These are phyloP conservation scores for Parnassius apollo DNA, from an alignment of 2,888 invertebrate genomes.

Conservation along the genomic window DNA sequence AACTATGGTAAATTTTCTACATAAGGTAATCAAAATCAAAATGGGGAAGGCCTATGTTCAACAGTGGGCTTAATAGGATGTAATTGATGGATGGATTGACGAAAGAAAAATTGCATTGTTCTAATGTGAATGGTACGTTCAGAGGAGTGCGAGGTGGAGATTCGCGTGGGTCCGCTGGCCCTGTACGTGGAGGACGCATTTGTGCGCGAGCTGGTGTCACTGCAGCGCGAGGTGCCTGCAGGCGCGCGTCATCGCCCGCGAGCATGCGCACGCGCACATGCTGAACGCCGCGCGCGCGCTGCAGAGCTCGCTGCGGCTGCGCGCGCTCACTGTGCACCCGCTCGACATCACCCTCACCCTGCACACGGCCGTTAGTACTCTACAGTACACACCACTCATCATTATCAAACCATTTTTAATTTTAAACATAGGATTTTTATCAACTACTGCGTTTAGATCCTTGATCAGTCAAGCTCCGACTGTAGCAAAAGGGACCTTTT, in stretches of 20 bases:
- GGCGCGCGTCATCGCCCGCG: background rate
- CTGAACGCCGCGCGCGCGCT: conserved; percentile 44
- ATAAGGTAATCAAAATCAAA: too few species aligned
- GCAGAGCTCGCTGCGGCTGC: conserved; percentile 53
- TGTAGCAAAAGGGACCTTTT: too few species aligned
- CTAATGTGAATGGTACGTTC: conserved; percentile 28
- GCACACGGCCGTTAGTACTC: conserved; percentile 83
- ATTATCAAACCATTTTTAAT: too few species aligned
- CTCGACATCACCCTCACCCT: conserved; percentile 90
- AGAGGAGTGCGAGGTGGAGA: conserved; percentile 82
- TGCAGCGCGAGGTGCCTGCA: conserved; percentile 51
- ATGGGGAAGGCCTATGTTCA: too few species aligned
- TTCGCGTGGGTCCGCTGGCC: conserved; percentile 84
- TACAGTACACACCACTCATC: background rate
- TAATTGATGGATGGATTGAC: too few species aligned
- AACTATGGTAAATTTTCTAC: too few species aligned
- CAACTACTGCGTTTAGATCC: too few species aligned
- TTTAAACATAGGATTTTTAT: too few species aligned
- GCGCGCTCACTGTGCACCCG: conserved; percentile 84
- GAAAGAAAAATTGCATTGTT: too few species aligned
- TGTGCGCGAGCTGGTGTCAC: conserved; percentile 82
- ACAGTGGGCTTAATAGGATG: too few species aligned
- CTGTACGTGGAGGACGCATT: conserved; percentile 89
- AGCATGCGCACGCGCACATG: conserved; percentile 19
- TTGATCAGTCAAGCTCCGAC: too few species aligned